Evolutionary conservation across 2,113 vertebrate species (phyloP).

Genomic region (Erythrolamprus reginae): DNA sequence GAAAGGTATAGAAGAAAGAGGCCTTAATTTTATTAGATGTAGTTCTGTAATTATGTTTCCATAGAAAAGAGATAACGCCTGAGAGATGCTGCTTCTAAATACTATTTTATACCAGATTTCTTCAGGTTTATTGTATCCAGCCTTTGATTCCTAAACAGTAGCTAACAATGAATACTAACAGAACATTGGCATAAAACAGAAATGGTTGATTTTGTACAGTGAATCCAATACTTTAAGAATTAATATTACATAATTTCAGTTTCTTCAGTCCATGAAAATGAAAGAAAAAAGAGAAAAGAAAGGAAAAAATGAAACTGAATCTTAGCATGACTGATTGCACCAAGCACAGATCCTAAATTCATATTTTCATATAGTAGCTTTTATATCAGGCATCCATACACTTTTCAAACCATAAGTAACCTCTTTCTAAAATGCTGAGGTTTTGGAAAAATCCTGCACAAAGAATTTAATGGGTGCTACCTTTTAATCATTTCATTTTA

Average conservation of each 20-base stretch:
- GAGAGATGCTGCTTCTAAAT: constrained; percentile 7
- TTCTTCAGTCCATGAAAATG: not conserved
- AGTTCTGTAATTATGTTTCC: constrained; percentile 35
- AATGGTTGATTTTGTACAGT: not conserved
- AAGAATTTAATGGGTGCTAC: not conserved
- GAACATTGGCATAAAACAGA: not conserved
- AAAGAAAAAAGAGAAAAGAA: too few species aligned
- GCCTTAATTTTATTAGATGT: constrained; percentile 42
- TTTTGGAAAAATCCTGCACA: not conserved
- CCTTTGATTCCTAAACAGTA: constrained; percentile 10
- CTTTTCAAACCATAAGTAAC: not conserved
- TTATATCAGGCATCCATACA: not conserved
- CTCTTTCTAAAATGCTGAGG: not conserved
- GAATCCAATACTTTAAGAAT: not conserved
- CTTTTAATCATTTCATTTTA: not conserved
- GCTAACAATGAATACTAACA: not conserved
- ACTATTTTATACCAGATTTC: constrained; percentile 3
- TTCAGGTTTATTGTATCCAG: constrained; percentile 5
- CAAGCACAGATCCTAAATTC: not conserved
- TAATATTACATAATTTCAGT: not conserved
- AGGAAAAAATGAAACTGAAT: not conserved
- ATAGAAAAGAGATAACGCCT: constrained; percentile 12
- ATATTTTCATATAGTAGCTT: not conserved
- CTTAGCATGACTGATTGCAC: not conserved
- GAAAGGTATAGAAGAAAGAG: constrained; percentile 29